Conservation (phyloP, 2,113 vertebrate genomes). For the Zosterops pallidus region DNA sequence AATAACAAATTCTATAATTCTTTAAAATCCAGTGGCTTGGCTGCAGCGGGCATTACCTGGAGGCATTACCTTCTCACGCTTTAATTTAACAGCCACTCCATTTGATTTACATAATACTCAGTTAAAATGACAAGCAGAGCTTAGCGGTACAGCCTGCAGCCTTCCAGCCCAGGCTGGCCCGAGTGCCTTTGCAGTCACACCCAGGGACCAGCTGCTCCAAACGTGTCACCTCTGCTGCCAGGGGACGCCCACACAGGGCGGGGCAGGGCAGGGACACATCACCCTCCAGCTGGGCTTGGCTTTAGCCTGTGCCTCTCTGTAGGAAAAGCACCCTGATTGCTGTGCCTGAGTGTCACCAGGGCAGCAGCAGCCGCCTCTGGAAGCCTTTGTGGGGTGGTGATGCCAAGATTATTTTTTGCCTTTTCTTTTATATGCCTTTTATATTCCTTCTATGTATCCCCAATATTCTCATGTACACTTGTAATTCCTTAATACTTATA, state of each 20-base stretch:
- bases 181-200: neutral
- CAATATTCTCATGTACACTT: neutral
- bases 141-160: neutral
- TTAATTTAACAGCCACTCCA: neutral
- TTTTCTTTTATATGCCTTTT: neutral
- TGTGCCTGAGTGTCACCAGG: neutral
- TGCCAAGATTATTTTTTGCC: too few species aligned
- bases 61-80: neutral
- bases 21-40: neutral
- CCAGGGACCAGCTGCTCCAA: neutral
- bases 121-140: neutral
- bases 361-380: neutral
- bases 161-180: neutral
- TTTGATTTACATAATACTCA: neutral
- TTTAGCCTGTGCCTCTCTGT: neutral
- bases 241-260: neutral
- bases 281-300: fast-evolving
- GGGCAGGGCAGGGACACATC: neutral
- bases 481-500: neutral
- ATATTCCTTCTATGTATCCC: neutral
- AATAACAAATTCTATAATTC: neutral
- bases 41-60: neutral
- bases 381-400: neutral
- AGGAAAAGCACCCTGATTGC: neutral
- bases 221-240: neutral